Evolutionary conservation across 2,113 vertebrate genomes (phyloP).

Genomic region (Gavia stellata): DNA sequence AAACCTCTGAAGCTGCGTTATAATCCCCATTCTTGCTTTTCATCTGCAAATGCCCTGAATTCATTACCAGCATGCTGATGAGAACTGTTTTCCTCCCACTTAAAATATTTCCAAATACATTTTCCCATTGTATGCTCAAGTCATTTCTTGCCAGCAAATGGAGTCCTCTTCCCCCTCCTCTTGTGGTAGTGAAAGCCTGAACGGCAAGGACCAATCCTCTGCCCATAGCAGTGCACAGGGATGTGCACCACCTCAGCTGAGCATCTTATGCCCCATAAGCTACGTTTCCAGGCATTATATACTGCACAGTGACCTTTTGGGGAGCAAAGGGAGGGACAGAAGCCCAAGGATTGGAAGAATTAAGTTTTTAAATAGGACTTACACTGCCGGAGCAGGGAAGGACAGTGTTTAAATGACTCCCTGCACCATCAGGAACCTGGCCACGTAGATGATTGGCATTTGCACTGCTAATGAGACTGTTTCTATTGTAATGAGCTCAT

Average conservation of each 20-base stretch:
- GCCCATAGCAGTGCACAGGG: neutral
- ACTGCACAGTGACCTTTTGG: neutral
- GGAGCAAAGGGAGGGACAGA: neutral
- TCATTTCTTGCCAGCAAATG: neutral
- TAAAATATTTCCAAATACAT: neutral
- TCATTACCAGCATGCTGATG: neutral
- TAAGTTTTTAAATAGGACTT: neutral
- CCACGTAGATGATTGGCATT: neutral
- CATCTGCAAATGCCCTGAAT: neutral
- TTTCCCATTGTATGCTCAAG: neutral
- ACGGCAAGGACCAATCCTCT: neutral
- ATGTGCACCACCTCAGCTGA: neutral
- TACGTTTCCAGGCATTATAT: fast-evolving
- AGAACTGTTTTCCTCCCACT: neutral
- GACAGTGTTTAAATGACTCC: neutral
- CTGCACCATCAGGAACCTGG: neutral
- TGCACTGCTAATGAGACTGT: slow-evolving; percentile 41
- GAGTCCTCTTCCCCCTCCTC: neutral
- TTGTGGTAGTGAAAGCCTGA: neutral
- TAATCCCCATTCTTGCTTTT: neutral
- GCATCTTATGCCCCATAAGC: neutral
- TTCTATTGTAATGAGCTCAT: slow-evolving; percentile 36
- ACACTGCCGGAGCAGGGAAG: neutral
- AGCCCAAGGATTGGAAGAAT: neutral
- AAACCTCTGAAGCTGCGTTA: neutral